Percentiles rank a stretch among this genome's conserved stretches.
Evolutionary conservation across 2,113 vertebrate species (phyloP).

Genomic region (Lophotis ruficrista): DNA sequence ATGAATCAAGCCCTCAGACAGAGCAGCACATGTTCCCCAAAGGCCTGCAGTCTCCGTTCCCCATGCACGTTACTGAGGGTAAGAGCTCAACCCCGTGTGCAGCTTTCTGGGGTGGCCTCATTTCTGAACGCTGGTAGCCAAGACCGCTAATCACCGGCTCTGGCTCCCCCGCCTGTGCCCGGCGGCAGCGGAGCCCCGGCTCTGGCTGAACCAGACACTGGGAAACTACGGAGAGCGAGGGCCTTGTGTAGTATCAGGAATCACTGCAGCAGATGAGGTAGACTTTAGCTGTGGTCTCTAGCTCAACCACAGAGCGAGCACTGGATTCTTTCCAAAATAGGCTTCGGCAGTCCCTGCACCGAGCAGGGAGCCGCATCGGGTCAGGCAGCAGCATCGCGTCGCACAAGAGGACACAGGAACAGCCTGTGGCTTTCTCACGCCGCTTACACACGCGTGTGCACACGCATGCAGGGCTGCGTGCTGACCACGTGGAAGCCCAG

Average conservation of each 20-base stretch:
- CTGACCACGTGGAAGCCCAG: background rate
- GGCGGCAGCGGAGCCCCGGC: background rate
- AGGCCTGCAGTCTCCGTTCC: background rate
- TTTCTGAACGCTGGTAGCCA: background rate
- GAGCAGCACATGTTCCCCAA: background rate
- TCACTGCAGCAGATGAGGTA: background rate
- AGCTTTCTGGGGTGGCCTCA: constrained; percentile 1
- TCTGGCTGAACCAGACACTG: background rate
- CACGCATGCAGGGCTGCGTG: background rate
- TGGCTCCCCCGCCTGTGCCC: background rate
- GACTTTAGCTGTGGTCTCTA: background rate
- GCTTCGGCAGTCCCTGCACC: background rate
- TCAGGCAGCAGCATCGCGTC: background rate
- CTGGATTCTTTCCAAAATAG: background rate
- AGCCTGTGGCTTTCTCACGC: background rate
- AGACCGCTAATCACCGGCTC: background rate
- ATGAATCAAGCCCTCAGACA: background rate
- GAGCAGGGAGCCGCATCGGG: background rate
- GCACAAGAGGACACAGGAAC: background rate
- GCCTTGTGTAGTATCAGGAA: background rate
- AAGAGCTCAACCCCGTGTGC: background rate
- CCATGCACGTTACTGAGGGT: background rate
- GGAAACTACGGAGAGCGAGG: background rate
- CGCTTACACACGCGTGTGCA: accelerated
- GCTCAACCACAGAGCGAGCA: background rate